Evolutionary conservation across 92 coral and sea anemone genomes (phyloP).

Genomic region (Galaxea fascicularis): DNA sequence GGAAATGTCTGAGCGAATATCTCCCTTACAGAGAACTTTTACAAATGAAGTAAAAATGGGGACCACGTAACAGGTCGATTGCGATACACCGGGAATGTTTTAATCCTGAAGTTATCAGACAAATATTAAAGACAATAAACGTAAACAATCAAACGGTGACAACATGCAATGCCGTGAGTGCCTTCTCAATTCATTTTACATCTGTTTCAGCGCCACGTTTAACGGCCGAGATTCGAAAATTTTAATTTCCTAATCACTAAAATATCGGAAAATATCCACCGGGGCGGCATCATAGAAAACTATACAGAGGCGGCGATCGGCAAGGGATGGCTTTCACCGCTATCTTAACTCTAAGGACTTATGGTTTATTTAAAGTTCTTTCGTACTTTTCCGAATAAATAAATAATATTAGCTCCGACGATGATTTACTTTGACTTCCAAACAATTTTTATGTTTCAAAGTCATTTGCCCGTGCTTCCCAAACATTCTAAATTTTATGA

Average conservation of each 20-base stretch:
- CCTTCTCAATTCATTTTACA: background rate
- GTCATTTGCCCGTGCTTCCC: background rate
- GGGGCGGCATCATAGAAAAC: background rate
- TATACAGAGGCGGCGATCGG: background rate
- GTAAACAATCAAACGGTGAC: constrained; percentile 25
- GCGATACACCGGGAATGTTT: background rate
- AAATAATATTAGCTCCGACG: constrained; percentile 11
- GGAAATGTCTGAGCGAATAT: background rate
- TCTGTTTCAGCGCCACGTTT: background rate
- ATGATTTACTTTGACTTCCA: constrained; percentile 1
- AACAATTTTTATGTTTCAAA: background rate
- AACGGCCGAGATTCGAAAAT: background rate
- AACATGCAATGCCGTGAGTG: background rate
- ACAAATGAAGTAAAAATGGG: background rate
- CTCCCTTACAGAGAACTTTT: background rate
- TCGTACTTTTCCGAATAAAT: constrained; percentile 9
- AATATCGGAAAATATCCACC: background rate
- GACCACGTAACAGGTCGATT: background rate
- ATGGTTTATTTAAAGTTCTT: constrained; percentile 23
- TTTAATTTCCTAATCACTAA: background rate
- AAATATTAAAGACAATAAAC: constrained; percentile 10
- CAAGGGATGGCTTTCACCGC: background rate
- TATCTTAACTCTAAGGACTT: background rate
- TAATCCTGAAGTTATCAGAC: background rate
- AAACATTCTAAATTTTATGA: background rate